These are phyloP conservation scores for Hedychridium roseum DNA, from an alignment of 2,888 invertebrate genomes.

Conservation along the genomic window DNA sequence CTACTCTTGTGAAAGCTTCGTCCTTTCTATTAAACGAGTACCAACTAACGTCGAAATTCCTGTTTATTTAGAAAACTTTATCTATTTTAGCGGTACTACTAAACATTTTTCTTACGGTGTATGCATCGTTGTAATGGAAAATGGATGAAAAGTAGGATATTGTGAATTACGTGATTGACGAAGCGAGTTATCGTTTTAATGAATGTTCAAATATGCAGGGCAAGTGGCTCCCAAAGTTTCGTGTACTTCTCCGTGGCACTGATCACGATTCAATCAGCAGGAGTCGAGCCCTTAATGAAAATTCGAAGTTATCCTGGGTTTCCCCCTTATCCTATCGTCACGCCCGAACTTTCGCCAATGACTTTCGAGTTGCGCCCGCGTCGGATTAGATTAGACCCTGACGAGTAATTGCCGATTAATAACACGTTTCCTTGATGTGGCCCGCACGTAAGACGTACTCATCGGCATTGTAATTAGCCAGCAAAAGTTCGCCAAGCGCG, in stretches of 20 bases:
- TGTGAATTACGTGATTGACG: no score
- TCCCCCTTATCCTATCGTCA: conserved; percentile 36
- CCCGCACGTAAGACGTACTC: conserved; percentile 37
- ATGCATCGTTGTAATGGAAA: no score
- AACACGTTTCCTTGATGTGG: conserved; percentile 44
- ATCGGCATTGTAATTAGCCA: conserved; percentile 55
- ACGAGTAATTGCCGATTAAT: conserved; percentile 59
- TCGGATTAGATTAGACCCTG: conserved; percentile 50
- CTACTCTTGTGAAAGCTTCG: no score
- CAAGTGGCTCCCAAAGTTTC: not conserved
- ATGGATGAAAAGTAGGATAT: no score
- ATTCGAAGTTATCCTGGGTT: conserved; percentile 40
- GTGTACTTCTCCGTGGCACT: conserved; percentile 11
- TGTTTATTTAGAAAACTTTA: no score
- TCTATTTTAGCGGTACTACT: no score
- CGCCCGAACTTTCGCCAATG: conserved; percentile 37
- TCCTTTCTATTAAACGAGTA: no score
- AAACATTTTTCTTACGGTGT: no score
- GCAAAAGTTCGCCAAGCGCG: no score
- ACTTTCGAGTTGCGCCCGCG: conserved; percentile 37
- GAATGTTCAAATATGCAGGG: not conserved
- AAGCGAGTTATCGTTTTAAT: no score
- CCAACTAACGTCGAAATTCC: no score
- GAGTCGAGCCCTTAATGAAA: conserved; percentile 36
- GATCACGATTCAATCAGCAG: conserved; percentile 1